Base-by-base conservation (phyloP, 2,888 invertebrate species). In the Eristalinus sepulchralis region DNA sequence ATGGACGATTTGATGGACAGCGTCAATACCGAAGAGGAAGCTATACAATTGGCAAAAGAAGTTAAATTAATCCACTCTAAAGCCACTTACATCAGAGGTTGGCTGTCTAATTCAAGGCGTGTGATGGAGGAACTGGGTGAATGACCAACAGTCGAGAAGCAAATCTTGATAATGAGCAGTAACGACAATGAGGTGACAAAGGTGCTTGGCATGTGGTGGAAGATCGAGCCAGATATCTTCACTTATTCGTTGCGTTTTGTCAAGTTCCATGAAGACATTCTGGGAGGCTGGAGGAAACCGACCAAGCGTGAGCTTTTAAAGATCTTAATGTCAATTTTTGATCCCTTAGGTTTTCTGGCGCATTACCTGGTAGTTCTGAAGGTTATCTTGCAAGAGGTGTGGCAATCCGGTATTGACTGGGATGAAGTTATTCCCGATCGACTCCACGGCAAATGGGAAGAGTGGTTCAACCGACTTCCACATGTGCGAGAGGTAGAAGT, bases 1-100 rank as follows among this genome's bases (percentile, higher is more conserved):
- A 60, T 75, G 9, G 75, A 62, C 10, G 72, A 72, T 17, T n/a
- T 62, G 11, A 72, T 90, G 22, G 88, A 89, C n/a, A 90, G 90
- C 27, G 80, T 75, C 10, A 57, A 59, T 4, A 36, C 34, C 17
- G 59, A 55, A 24, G 27, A 75, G 24, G 66, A 66, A 11, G 59
- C 59, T 24, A 20, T 75, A 22, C 34, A 75, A 39, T 9, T 75
- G n/a, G 75, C 75, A 8, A 31, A 20, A 10, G 47, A 72, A 13
- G 47, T 72, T 1, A 22, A 22, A 20, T 17, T 60, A 6, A 33
- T 72, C 24, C 72, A 72, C 31, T 24, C 47, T 13, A 5, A 53
- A 10, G 33, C 20, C 1, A 62, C 62, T 4, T 62, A 22, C 11
- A 72, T 72, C 3, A 24, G 72, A 1, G n/a, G 10, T 13, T 62